Base-by-base conservation (phyloP, 2,113 vertebrate genomes). In the Clarias macrocephalus region DNA sequence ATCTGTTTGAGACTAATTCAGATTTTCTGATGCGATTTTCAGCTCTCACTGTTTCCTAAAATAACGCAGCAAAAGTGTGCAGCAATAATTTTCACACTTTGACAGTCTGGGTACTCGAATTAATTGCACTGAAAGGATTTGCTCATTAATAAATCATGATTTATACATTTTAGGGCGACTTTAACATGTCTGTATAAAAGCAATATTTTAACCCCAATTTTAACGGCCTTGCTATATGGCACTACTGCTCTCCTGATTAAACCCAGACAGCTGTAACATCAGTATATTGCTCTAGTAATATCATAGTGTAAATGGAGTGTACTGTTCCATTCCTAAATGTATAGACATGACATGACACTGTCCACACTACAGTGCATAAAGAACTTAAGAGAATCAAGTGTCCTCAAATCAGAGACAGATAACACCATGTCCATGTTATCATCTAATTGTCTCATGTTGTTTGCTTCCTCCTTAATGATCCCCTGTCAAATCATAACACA, bases 361-460 rank as follows among this genome's bases (percentile, higher is more conserved):
- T 21, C 8, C 28, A 80, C 59, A 10, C 7, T 33, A 59, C 77
- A 80, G 15, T 80, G 16, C 79, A 60, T 80, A 37, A 80, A 33
- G 56, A 33, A 59, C 57, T 37, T 80, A 59, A 30, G 59, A 25
- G 57, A 4, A 12, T 59, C 42, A 8, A 62, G 33, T 3, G 10
- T 80, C 28, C 30, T 80, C 59, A 42, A 82, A 63, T 63, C 30
- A 25, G 63, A 80, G 63, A 76, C 80, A 73, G 73, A 85, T 88
- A 73, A 86, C 84, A 82, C 72, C 72, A 84, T 87, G 59, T 80
- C 59, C 82, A 72, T 65, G 65, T 30, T 84, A 84, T 85, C 79
- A 62, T 63, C 60, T 57, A 87, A 82, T 52, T 33, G 86, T 42
- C 80, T 42, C 54, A 86, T 73, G n/a, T 42, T 82, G 56, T 62